Conservation (phyloP, 2,888 invertebrate genomes). For the Drosophila differens region DNA sequence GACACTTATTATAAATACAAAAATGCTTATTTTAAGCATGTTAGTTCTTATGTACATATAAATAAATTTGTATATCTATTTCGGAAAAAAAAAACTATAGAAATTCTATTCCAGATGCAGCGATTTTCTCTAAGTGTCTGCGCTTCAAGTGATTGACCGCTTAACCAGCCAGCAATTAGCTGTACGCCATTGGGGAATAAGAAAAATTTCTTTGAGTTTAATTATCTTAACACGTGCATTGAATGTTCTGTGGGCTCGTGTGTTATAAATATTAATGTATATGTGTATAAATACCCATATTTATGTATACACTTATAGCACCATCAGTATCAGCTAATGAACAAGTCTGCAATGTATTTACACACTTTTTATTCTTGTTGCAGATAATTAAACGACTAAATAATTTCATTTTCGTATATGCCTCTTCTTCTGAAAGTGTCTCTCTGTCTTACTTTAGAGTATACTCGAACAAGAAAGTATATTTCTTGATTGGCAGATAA, state of each 20-base stretch:
- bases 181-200: slow-evolving; percentile 29
- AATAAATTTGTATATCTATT: not conserved
- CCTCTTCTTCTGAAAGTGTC: not conserved
- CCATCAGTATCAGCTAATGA: not conserved
- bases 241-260: not conserved
- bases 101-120: not conserved
- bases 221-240: slow-evolving; percentile 31
- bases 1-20: not conserved
- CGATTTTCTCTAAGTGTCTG: not conserved
- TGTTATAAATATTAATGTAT: not conserved
- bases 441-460: not conserved
- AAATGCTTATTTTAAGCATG: not conserved
- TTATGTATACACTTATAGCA: not conserved
- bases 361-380: not conserved
- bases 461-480: too few relatives aligned
- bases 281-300: not conserved
- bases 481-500: not conserved
- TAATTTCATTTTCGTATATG: not conserved
- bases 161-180: slow-evolving; percentile 61
- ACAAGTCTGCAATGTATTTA: not conserved
- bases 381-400: not conserved
- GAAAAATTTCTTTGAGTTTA: slow-evolving; percentile 17
- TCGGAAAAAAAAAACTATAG: not conserved
- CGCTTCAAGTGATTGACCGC: not conserved
- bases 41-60: not conserved